phyloP scores from a whole-genome alignment of 2,888 invertebrate species.

The Acronicta leporina region DNA sequence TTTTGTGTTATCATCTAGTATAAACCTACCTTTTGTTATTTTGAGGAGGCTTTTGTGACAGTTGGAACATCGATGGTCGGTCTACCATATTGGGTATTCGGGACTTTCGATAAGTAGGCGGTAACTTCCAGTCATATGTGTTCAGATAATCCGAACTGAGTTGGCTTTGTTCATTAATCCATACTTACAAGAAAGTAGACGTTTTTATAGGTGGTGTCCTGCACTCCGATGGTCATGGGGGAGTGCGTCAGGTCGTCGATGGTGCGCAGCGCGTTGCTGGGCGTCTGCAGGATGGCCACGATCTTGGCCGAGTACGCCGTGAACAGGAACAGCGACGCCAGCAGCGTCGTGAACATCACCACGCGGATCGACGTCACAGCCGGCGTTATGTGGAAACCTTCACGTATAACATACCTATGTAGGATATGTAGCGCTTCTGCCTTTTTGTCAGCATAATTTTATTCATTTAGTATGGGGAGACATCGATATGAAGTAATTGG shows the following conservation, averaged over 20 bases:
- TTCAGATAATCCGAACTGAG: too few species aligned
- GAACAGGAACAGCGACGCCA: slow-evolving; percentile 89
- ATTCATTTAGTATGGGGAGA: too few species aligned
- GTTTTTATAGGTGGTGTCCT: slow-evolving; percentile 89
- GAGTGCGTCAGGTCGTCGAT: slow-evolving; percentile 88
- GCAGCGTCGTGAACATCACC: slow-evolving; percentile 87
- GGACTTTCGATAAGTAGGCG: too few species aligned
- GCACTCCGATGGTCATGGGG: slow-evolving; percentile 88
- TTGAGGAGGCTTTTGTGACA: too few species aligned
- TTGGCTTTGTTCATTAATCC: not conserved
- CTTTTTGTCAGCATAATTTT: too few species aligned
- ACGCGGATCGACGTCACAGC: slow-evolving; percentile 84
- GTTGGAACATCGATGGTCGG: too few species aligned
- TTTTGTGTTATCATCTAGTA: too few species aligned
- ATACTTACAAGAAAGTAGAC: slow-evolving; percentile 74
- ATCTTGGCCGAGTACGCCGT: slow-evolving; percentile 92
- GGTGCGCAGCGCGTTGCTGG: slow-evolving; percentile 88
- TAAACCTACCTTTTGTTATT: too few species aligned
- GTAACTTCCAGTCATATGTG: too few species aligned
- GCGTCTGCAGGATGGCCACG: slow-evolving; percentile 90
- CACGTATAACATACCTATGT: not conserved
- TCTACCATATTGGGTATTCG: too few species aligned
- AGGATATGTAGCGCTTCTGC: too few species aligned
- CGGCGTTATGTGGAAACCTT: slow-evolving; percentile 85
- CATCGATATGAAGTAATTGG: too few species aligned